Conservation (phyloP, 2,113 vertebrate species). For the Pseudorectes ferrugineus region DNA sequence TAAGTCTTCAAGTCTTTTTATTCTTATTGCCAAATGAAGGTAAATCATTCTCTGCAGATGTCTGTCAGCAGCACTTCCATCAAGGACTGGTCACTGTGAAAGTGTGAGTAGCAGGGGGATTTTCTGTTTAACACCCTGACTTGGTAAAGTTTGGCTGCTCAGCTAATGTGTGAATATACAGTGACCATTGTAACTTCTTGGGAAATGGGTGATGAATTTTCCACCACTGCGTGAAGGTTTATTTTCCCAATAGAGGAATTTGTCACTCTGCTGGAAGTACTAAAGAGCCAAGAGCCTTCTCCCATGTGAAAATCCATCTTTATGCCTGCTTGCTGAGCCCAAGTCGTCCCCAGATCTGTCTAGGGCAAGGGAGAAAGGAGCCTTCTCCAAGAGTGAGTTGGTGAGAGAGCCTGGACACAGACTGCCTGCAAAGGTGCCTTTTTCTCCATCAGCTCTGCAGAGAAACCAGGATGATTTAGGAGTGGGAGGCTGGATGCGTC, state of each 20-base stretch:
- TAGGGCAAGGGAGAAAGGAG: neutral
- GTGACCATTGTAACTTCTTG: neutral
- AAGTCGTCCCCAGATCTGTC: neutral
- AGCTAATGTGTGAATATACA: neutral
- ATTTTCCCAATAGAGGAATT: neutral
- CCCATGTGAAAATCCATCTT: neutral
- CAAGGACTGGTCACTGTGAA: neutral
- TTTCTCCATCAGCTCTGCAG: neutral
- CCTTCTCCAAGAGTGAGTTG: neutral
- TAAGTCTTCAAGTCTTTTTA: neutral
- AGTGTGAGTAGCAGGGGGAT: neutral
- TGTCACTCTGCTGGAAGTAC: neutral
- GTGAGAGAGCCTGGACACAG: neutral
- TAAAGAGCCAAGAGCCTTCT: neutral
- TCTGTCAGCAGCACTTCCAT: neutral
- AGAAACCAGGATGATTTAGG: neutral
- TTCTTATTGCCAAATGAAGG: neutral
- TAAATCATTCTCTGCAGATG: neutral
- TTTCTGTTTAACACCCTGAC: conserved; percentile 22
- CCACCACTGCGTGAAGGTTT: neutral
- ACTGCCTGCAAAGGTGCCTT: neutral
- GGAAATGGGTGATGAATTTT: conserved; percentile 10
- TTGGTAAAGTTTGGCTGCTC: neutral
- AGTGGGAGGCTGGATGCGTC: neutral
- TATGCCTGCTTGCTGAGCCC: neutral